phyloP scores from a whole-genome alignment of 2,797 vertebrate genomes.

The Aphelocoma californica region DNA sequence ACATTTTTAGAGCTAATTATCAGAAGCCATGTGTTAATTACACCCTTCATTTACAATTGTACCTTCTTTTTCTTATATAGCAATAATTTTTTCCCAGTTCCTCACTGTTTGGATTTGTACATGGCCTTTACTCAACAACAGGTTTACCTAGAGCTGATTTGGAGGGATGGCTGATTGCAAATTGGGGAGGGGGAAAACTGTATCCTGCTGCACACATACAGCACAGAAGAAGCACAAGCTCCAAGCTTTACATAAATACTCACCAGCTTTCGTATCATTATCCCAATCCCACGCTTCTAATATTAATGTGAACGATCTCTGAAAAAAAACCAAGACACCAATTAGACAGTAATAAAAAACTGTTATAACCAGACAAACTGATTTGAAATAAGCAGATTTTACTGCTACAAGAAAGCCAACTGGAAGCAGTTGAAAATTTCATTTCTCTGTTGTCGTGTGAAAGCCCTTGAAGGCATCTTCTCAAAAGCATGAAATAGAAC shows the following conservation, averaged over 20 bases:
- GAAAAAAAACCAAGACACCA: conserved; percentile 53
- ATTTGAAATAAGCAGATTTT: background rate
- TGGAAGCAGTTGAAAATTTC: background rate
- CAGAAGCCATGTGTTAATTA: background rate
- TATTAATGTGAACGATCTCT: conserved; percentile 91
- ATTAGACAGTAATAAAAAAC: conserved; percentile 4
- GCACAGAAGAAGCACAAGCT: background rate
- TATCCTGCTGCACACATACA: background rate
- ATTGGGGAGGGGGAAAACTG: too few relatives aligned
- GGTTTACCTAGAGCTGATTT: background rate
- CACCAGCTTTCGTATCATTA: conserved; percentile 87
- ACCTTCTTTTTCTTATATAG: background rate
- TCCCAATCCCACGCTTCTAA: conserved; percentile 94
- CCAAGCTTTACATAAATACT: conserved; percentile 67
- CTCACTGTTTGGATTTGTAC: background rate
- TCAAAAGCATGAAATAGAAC: background rate
- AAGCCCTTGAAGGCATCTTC: conserved; percentile 12
- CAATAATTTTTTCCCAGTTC: background rate
- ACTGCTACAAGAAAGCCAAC: background rate
- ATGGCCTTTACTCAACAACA: background rate
- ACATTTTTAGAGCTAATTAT: background rate
- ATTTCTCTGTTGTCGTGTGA: background rate
- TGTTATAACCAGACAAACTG: background rate
- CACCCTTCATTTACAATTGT: background rate
- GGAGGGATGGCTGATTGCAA: background rate